A percentile compares a stretch with the other conserved stretches of the same genome.
Evolutionary conservation across 2,113 vertebrate genomes (phyloP).

Genomic region (Epinephelus lanceolatus): DNA sequence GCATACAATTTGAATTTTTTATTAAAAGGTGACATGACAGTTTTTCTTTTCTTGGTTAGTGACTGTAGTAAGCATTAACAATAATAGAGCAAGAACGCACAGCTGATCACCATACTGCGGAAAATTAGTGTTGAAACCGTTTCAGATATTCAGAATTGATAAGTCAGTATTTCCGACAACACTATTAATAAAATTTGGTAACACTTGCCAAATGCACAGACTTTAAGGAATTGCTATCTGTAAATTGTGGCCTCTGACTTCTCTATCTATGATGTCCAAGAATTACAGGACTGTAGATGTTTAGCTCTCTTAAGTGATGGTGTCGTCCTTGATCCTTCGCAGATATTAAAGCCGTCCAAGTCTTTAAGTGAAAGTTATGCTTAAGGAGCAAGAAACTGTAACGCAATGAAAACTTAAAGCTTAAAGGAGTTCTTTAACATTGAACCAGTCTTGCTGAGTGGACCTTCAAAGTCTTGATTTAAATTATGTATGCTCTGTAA

Average conservation of each 20-base stretch:
- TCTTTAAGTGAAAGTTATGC: conserved; percentile 20
- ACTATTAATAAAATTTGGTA: too few species aligned
- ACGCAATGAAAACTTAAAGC: conserved; percentile 44
- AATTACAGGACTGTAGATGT: not conserved
- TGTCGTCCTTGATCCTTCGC: conserved; percentile 11
- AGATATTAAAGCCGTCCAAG: conserved; percentile 14
- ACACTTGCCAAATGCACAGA: not conserved
- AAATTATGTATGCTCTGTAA: conserved; percentile 82
- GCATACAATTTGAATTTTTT: not conserved
- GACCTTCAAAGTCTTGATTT: conserved; percentile 67
- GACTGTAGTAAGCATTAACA: too few species aligned
- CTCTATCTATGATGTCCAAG: not conserved
- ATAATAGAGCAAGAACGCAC: too few species aligned
- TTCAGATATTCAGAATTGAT: too few species aligned
- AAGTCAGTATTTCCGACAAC: too few species aligned
- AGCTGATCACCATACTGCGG: too few species aligned
- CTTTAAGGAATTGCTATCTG: not conserved
- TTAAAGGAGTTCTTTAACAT: conserved; percentile 65
- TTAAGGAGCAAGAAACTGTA: conserved; percentile 53
- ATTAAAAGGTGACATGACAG: too few species aligned
- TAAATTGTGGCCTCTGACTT: not conserved
- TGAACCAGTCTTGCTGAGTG: conserved; percentile 67
- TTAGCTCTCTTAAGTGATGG: not conserved
- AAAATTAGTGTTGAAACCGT: too few species aligned
- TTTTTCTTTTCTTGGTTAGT: too few species aligned